These are phyloP conservation scores for Gallinago solitaria DNA, from an alignment of 2,797 vertebrate species.

Conservation along the genomic window DNA sequence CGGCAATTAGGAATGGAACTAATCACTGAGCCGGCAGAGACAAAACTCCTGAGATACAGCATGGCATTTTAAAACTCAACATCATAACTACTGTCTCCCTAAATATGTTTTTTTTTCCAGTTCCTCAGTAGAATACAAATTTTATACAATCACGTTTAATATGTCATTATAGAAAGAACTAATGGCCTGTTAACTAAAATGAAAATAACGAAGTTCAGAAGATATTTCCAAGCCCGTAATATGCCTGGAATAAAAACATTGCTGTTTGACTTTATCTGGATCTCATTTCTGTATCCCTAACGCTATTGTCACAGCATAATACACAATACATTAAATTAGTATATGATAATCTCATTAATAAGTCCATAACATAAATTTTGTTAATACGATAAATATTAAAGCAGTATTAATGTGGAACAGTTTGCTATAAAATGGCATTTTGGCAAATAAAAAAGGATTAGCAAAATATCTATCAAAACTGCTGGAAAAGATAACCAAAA, in stretches of 20 bases:
- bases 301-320: neutral
- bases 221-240: neutral
- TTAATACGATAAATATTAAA: neutral
- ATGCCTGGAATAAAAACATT: neutral
- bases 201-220: neutral
- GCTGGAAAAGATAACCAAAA: neutral
- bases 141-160: neutral
- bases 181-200: neutral
- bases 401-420: neutral
- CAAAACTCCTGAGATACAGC: neutral
- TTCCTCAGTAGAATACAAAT: neutral
- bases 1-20: neutral
- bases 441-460: neutral
- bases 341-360: neutral
- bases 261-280: neutral
- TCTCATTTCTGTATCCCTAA: neutral
- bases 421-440: neutral
- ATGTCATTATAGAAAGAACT: neutral
- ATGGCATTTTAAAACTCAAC: neutral
- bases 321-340: neutral
- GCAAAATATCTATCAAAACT: neutral
- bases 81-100: neutral
- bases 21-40: neutral
- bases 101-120: neutral
- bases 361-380: neutral